Conservation (phyloP, 2,797 vertebrate genomes). For the Siniperca obscura region DNA sequence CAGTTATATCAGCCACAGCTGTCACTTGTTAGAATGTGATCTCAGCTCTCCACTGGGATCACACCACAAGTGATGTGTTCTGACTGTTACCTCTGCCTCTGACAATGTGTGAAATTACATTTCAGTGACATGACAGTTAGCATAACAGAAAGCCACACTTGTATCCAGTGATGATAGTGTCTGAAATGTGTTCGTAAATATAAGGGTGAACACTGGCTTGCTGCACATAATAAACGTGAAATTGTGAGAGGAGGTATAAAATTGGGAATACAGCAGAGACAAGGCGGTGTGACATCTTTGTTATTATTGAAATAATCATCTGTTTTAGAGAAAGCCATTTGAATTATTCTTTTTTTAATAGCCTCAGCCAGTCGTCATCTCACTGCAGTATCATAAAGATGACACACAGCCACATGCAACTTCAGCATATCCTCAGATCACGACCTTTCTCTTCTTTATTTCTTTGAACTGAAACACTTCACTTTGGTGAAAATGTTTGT, state of each 20-base stretch:
- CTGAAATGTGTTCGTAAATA: neutral
- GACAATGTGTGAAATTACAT: constrained; percentile 41
- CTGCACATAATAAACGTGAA: neutral
- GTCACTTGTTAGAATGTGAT: constrained; percentile 10
- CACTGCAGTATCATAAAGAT: neutral
- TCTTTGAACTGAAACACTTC: neutral
- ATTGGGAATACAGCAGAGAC: neutral
- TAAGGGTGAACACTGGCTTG: neutral
- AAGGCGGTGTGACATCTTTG: neutral
- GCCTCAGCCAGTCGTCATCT: neutral
- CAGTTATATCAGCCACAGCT: constrained; percentile 24
- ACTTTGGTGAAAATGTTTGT: neutral
- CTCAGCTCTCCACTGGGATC: constrained; percentile 25
- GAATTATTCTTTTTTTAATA: neutral
- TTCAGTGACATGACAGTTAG: constrained; percentile 30
- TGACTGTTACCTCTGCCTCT: constrained; percentile 7
- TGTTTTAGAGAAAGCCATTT: neutral
- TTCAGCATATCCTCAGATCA: neutral
- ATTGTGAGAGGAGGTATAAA: neutral
- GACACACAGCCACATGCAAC: neutral
- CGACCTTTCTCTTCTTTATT: neutral
- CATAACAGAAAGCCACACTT: neutral
- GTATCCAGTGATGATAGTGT: neutral
- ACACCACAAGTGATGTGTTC: constrained; percentile 12
- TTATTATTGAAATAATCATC: constrained; percentile 17